Conservation (phyloP, 2,888 invertebrate species). For the Plagodis dolabraria region DNA sequence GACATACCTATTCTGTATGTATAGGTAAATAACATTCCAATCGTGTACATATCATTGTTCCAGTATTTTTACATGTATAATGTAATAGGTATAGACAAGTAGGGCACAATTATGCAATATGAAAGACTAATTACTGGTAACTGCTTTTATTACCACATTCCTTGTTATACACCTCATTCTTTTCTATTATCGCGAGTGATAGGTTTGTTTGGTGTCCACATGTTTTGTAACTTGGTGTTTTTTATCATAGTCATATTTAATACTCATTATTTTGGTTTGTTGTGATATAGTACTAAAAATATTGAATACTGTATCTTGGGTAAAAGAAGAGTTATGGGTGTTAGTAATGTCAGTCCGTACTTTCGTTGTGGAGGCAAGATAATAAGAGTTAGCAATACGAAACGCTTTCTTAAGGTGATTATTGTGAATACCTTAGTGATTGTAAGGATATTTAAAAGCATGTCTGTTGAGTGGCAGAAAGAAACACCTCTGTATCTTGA, state of each 20-base stretch:
- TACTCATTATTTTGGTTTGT: background rate
- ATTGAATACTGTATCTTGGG: background rate
- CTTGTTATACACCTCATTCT: background rate
- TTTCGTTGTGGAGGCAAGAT: background rate
- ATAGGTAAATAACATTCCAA: slow-evolving; percentile 3
- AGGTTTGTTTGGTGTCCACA: too few relatives aligned
- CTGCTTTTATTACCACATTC: slow-evolving; percentile 1
- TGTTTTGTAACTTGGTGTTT: too few relatives aligned
- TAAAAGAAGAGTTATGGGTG: background rate
- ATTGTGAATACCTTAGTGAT: background rate
- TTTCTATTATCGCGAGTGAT: too few relatives aligned
- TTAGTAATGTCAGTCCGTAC: background rate
- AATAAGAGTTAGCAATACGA: background rate
- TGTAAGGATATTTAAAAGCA: background rate
- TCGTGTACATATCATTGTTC: slow-evolving; percentile 8
- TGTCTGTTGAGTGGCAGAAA: background rate
- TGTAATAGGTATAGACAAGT: slow-evolving; percentile 7
- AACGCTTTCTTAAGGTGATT: background rate
- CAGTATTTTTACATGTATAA: slow-evolving; percentile 9
- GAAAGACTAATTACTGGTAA: slow-evolving; percentile 1
- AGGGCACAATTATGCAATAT: slow-evolving; percentile 4
- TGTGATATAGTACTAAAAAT: background rate
- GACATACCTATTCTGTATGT: background rate
- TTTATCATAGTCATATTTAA: background rate
- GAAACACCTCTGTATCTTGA: too few relatives aligned